phyloP scores from a whole-genome alignment of 2,113 vertebrate species.

The Osmerus eperlanus region DNA sequence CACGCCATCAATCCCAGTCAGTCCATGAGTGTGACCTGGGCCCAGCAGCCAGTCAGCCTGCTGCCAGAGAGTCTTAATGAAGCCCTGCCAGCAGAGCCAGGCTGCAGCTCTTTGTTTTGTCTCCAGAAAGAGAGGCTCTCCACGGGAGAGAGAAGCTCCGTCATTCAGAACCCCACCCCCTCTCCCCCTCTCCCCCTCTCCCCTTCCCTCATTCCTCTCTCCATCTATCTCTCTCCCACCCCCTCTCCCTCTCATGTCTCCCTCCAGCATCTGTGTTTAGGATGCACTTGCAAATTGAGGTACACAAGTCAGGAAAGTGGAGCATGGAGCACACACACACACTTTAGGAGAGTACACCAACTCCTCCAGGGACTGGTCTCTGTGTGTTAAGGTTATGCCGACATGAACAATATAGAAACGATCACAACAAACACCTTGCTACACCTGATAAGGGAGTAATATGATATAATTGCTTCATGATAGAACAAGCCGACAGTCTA shows the following conservation, averaged over 20 bases:
- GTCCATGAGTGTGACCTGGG: too few species aligned
- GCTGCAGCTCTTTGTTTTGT: too few species aligned
- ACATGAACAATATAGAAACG: neutral
- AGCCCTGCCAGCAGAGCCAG: too few species aligned
- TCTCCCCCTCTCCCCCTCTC: neutral
- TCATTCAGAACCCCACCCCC: too few species aligned
- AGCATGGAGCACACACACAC: conserved; percentile 6
- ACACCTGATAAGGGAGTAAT: conserved; percentile 21
- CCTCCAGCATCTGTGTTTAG: neutral
- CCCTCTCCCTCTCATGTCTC: neutral
- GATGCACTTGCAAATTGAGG: too few species aligned
- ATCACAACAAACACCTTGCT: conserved; percentile 16
- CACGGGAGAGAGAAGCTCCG: too few species aligned
- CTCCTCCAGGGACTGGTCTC: neutral
- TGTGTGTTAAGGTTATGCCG: neutral
- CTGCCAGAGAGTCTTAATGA: too few species aligned
- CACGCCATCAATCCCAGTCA: too few species aligned
- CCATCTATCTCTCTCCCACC: neutral
- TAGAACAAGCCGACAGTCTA: conserved; percentile 53
- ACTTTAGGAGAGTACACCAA: conserved; percentile 8
- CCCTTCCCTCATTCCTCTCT: too few species aligned
- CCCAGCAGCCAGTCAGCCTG: too few species aligned
- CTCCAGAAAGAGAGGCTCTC: too few species aligned
- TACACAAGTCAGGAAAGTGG: too few species aligned
- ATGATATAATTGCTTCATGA: conserved; percentile 55